Conservation (phyloP, 2,797 vertebrate genomes). For the Amphiprion clarkii region DNA sequence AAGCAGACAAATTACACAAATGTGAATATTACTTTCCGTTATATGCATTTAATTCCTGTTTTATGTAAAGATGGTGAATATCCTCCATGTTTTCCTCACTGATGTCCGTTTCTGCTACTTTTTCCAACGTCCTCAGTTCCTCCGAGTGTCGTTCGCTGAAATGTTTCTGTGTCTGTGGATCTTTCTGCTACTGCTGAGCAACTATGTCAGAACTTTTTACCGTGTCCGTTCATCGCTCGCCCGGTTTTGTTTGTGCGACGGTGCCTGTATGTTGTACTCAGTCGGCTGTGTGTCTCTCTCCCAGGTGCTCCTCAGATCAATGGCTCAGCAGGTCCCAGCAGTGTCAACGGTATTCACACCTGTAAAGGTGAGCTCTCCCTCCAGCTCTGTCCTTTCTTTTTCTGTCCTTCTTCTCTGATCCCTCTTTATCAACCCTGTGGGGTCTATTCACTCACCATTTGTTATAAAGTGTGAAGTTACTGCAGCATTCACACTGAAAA, state of each 20-base stretch:
- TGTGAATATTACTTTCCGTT: background rate
- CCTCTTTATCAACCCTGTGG: background rate
- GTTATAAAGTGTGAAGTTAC: background rate
- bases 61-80: background rate
- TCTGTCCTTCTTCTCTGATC: background rate
- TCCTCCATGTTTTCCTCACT: constrained; percentile 15
- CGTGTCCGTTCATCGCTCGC: constrained; percentile 1
- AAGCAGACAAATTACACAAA: background rate
- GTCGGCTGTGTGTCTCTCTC: constrained; percentile 79
- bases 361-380: constrained; percentile 95
- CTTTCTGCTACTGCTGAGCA: background rate
- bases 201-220: background rate
- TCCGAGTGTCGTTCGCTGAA: too few species aligned
- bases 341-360: constrained; percentile 98
- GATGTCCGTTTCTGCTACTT: constrained; percentile 8
- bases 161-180: background rate
- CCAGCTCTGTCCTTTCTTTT: background rate
- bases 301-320: constrained; percentile 90
- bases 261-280: constrained; percentile 52
- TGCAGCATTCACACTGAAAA: background rate
- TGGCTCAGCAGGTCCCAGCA: constrained; percentile 87
- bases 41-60: background rate
- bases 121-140: too few species aligned
- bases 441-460: background rate
- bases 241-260: constrained; percentile 18